Evolutionary conservation across 2,797 vertebrate species (phyloP).

Genomic region (Antennarius maculatus): DNA sequence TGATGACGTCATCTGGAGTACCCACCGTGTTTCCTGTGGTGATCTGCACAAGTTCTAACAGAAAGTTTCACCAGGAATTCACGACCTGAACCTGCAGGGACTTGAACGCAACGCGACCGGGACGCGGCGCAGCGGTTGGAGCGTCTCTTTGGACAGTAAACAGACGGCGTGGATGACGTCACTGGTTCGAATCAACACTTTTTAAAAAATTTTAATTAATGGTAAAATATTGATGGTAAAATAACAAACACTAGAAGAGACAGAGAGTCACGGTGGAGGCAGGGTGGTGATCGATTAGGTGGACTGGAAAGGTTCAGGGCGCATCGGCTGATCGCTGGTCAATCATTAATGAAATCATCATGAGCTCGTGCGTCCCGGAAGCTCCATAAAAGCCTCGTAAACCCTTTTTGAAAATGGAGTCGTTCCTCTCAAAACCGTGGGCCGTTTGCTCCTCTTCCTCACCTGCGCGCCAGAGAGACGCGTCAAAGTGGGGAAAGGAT

Average conservation of each 20-base stretch:
- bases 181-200: constrained; percentile 4
- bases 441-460: no score
- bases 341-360: constrained; percentile 78
- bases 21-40: no score
- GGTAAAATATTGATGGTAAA: not conserved
- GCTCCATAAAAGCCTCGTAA: constrained; percentile 65
- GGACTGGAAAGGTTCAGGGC: constrained; percentile 20
- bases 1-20: no score
- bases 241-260: not conserved
- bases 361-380: constrained; percentile 60
- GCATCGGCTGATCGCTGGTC: constrained; percentile 74
- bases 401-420: constrained; percentile 52
- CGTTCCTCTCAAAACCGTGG: not conserved
- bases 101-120: constrained; percentile 23
- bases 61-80: constrained; percentile 13
- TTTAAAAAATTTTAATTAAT: no score
- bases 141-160: constrained; percentile 14
- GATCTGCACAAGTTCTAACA: not conserved
- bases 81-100: constrained; percentile 39
- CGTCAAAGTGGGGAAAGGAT: not conserved
- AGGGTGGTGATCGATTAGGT: not conserved
- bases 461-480: no score
- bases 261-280: no score
- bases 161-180: constrained; percentile 19
- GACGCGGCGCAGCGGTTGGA: no score